phyloP scores from a whole-genome alignment of 2,888 invertebrate species.

The Macrosoma leucophasiata region DNA sequence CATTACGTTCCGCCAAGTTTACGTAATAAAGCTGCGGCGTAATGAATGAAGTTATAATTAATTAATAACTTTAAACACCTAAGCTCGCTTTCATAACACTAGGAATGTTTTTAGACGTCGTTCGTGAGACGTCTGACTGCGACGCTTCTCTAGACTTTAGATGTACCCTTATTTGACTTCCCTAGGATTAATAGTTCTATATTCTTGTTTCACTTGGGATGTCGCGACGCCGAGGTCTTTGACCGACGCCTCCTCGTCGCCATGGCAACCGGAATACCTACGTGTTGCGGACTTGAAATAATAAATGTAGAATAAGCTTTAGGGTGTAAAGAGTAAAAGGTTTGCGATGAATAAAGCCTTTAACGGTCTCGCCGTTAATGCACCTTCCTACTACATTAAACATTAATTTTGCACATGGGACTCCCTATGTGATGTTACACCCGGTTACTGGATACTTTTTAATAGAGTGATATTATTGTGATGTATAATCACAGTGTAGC shows the following conservation, averaged over 20 bases:
- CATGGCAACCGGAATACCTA: constrained; percentile 54
- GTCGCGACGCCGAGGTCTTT: constrained; percentile 64
- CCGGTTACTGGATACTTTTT: too few species aligned
- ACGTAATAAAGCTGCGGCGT: constrained; percentile 37
- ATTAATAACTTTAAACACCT: constrained; percentile 13
- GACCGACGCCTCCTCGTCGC: constrained; percentile 61
- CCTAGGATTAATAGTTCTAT: constrained; percentile 49
- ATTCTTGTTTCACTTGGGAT: constrained; percentile 57
- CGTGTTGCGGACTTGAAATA: constrained; percentile 27
- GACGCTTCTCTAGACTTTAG: constrained; percentile 33
- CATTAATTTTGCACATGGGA: too few species aligned
- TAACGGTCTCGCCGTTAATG: too few species aligned
- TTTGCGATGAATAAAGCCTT: constrained; percentile 14
- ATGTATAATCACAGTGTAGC: too few species aligned
- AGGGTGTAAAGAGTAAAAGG: constrained; percentile 34
- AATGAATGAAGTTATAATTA: constrained; percentile 39
- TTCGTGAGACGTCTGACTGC: constrained; percentile 27
- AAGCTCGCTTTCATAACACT: constrained; percentile 5
- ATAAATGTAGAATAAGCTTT: constrained; percentile 14
- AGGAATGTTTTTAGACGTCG: constrained; percentile 14
- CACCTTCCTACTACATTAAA: too few species aligned
- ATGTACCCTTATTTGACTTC: constrained; percentile 44
- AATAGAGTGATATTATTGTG: too few species aligned
- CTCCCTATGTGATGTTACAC: too few species aligned
- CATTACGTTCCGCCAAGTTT: constrained; percentile 31